Base-by-base conservation (phyloP, 64 coral and sea anemone species). In the Porites lutea region DNA sequence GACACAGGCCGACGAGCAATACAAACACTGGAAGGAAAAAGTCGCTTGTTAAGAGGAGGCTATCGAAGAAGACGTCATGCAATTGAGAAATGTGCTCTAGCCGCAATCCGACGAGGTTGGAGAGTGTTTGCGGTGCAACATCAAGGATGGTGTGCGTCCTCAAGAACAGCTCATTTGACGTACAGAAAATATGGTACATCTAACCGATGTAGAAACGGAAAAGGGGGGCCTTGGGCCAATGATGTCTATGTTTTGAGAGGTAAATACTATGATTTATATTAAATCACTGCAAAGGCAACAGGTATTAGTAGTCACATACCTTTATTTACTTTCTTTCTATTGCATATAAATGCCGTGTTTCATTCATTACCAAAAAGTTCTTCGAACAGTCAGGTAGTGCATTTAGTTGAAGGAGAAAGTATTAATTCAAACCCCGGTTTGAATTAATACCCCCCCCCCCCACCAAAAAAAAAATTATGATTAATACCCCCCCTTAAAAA, bases 221-320 rank as follows among this genome's bases (percentile, higher is more conserved):
- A 88, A 21, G 86, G 86, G 75, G 86, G 86, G 3, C 86, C 69
- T 61, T 75, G 86, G 86, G 86, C 86, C 12, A 88, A 88, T 72
- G 71, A 88, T 74, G 71, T 88, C n/a, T 88, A 88, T 68, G 61
- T 84, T 67, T 63, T 84, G 1, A 84, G 45, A 68, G 81, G 81
- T 84, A 20, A 37, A 37, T 37, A 37, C 27, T 1, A 37, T 37
- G 27, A 37, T 37, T 37, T 37, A 37, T 37, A 37, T 37, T 37
- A 37, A 37, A 37, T 37, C 27, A 37, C 27, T 0, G 27, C 1
- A 37, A 37, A 37, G 27, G 27, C 27, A 37, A 37, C 27, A 37
- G 0, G 27, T 37, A 37, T 37, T 37, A 37, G 27, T 37, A 37
- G 27, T 37, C 27, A 37, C 27, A 37, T 37, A 37, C 27, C 27